Conservation (phyloP, 2,797 vertebrate genomes). For the Distichodus sexfasciatus region DNA sequence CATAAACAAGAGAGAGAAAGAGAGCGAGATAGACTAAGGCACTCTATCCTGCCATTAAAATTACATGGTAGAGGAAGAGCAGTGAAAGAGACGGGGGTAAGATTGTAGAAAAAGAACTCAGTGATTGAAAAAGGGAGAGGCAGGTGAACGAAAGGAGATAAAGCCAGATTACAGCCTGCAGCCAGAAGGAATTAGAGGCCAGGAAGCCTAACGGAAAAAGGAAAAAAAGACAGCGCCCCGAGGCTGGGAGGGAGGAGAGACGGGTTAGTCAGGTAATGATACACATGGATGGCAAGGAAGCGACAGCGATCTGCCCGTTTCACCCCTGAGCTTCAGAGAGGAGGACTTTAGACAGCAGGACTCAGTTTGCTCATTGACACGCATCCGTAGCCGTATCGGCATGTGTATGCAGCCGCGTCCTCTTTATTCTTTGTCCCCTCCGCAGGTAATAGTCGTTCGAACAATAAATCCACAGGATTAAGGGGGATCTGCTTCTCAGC, state of each 20-base stretch:
- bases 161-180: slow-evolving; percentile 20
- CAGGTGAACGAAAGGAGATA: slow-evolving; percentile 17
- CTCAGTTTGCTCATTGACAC: slow-evolving; percentile 18
- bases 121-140: slow-evolving; percentile 24
- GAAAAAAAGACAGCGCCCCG: neutral
- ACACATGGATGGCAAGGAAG: neutral
- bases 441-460: slow-evolving; percentile 34
- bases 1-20: slow-evolving; percentile 22
- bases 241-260: neutral
- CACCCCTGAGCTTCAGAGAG: slow-evolving; percentile 3
- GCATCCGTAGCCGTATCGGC: neutral
- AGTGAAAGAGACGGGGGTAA: slow-evolving; percentile 4
- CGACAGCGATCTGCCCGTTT: neutral
- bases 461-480: slow-evolving; percentile 44
- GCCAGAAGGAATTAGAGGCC: slow-evolving; percentile 12
- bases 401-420: neutral
- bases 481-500: slow-evolving; percentile 19
- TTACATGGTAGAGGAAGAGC: slow-evolving; percentile 47
- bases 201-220: slow-evolving; percentile 8
- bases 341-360: neutral
- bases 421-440: slow-evolving; percentile 22
- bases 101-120: slow-evolving; percentile 1
- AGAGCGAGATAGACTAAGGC: too few relatives aligned
- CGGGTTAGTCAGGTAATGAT: slow-evolving; percentile 1
- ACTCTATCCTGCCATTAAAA: slow-evolving; percentile 60